phyloP scores from a whole-genome alignment of 2,113 vertebrate genomes.

The Lophotis ruficrista region DNA sequence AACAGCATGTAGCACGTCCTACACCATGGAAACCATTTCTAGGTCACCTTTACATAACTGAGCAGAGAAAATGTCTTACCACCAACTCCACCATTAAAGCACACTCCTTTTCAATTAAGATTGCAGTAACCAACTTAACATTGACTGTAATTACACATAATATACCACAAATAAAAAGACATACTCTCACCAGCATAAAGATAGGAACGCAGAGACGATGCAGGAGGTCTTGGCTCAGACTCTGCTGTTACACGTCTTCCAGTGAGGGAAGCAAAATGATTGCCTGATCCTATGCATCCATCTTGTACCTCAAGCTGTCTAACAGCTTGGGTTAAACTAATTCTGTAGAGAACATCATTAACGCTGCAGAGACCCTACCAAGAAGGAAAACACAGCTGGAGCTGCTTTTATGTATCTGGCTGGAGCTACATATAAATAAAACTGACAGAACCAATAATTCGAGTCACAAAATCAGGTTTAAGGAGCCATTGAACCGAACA shows the following conservation, averaged over 20 bases:
- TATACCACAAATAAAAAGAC: neutral
- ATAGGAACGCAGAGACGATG: rapidly evolving
- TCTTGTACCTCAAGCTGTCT: neutral
- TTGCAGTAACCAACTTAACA: neutral
- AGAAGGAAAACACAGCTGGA: neutral
- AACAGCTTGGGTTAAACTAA: neutral
- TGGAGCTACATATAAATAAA: neutral
- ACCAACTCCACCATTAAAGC: neutral
- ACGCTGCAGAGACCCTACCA: neutral
- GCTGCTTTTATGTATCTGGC: neutral
- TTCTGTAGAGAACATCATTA: neutral
- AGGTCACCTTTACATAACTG: neutral
- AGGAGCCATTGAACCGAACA: neutral
- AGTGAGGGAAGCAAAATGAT: neutral
- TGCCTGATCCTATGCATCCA: neutral
- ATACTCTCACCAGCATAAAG: neutral
- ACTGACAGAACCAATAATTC: neutral
- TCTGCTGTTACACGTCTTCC: neutral
- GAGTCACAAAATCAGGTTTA: neutral
- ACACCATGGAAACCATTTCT: conserved; percentile 5
- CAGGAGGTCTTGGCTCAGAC: neutral
- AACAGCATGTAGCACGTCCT: neutral
- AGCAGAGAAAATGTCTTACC: neutral
- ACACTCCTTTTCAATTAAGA: neutral
- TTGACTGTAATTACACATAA: neutral